Base-by-base conservation (phyloP, 2,113 vertebrate species). In the Poeciliopsis prolifica region DNA sequence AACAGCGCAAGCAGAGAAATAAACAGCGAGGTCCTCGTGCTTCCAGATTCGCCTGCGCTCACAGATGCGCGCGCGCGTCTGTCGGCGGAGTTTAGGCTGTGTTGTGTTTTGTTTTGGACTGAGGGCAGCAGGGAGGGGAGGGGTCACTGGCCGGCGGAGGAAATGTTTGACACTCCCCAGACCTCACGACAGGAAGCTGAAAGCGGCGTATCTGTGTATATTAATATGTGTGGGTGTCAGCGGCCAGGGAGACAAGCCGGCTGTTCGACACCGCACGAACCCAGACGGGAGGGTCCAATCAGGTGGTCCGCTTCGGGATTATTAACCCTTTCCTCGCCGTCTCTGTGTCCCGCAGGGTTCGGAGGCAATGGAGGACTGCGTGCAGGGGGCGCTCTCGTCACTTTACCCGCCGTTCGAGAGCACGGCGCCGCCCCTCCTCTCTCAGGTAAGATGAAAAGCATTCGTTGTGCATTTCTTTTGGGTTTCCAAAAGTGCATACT, bases 341-440 rank as follows among this genome's bases (percentile, higher is more conserved):
- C 62, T 61, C 29, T 70, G 61, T 82, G 9, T 74, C 26, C 22
- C n/a, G 9, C 70, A 97, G 96, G 96, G 95, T 88, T 96, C 96
- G 4, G 96, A 97, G 88, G 96, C 97, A 3, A 96, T 98, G 90
- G 97, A 98, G 86, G 96, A 97, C 82, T 98, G 96, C 68, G 95
- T 98, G n/a, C 96, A 98, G 93, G 96, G 96, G 92, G 96, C 96
- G 0, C 95, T 98, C 0, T 96, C 97, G 0, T 96, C 96, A 22
- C 94, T 98, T 33, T 98, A 97, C 62, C 97, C 97, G 5, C 97
- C 97, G 2, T 98, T 97, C 29, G 96, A 97, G 89, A 96, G 95
- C 62, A 98, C 97, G 0, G 97, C 97, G 1, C 96, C 96, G 0
- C 97, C 96, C 2, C 93, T 98, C 48, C 92, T 98, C 75, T 96